Percentiles rank a stretch among this genome's conserved stretches.
Evolutionary conservation across 2,888 invertebrate species (phyloP).

Genomic region (Cosmia trapezina): DNA sequence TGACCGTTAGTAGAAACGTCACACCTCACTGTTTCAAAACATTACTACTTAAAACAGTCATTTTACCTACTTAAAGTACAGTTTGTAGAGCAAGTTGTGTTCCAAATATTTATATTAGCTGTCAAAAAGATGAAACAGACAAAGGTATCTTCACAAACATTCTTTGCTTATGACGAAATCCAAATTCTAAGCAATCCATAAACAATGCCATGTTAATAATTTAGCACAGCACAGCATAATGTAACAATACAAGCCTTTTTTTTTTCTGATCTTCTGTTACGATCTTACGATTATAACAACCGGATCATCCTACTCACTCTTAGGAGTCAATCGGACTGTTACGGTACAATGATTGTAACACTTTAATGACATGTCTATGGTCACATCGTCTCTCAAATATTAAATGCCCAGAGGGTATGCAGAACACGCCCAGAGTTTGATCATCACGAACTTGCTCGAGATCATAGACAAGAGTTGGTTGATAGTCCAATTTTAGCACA

Average conservation of each 20-base stretch:
- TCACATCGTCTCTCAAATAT: constrained; percentile 4
- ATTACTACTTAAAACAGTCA: constrained; percentile 55
- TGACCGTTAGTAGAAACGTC: constrained; percentile 62
- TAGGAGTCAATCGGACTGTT: constrained; percentile 20
- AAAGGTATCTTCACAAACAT: neutral
- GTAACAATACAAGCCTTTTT: constrained; percentile 11
- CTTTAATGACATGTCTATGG: constrained; percentile 2
- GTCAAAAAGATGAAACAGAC: neutral
- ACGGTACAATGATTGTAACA: constrained; percentile 42
- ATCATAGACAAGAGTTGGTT: neutral
- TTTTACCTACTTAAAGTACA: constrained; percentile 51
- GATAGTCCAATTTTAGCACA: neutral
- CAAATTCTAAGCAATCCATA: neutral
- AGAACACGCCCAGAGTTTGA: constrained; percentile 3
- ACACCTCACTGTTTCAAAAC: constrained; percentile 61
- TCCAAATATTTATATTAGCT: constrained; percentile 6
- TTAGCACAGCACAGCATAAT: neutral
- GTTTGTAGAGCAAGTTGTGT: constrained; percentile 37
- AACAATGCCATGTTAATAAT: constrained; percentile 17
- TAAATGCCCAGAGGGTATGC: constrained; percentile 11
- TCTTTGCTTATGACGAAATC: neutral
- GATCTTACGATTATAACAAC: constrained; percentile 8
- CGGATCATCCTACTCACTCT: constrained; percentile 18
- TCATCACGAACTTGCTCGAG: neutral
- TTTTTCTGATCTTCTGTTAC: constrained; percentile 16